Percentiles rank a stretch among this genome's conserved stretches.
These are phyloP conservation scores for Triplophysa tibetana DNA, from an alignment of 2,113 vertebrate species.

Conservation along the genomic window DNA sequence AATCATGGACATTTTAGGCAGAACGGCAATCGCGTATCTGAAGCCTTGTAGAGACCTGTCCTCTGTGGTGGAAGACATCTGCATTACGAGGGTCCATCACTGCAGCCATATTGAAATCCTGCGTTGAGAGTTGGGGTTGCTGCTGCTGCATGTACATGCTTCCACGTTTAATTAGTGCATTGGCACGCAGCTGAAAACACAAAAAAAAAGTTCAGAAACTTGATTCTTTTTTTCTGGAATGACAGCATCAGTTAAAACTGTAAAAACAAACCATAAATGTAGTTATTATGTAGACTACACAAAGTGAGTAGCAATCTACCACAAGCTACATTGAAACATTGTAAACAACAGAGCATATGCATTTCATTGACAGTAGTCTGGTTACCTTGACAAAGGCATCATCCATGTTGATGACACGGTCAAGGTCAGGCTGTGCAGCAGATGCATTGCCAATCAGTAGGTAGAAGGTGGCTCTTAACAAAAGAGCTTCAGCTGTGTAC, in stretches of 20 bases:
- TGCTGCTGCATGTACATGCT: constrained; percentile 99
- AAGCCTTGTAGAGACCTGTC: constrained; percentile 77
- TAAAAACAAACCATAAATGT: too few relatives aligned
- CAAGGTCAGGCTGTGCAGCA: constrained; percentile 92
- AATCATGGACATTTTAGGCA: not conserved
- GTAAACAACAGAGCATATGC: too few relatives aligned
- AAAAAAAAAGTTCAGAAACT: not conserved
- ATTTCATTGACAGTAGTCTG: not conserved
- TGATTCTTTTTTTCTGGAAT: not conserved
- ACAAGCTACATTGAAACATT: too few relatives aligned
- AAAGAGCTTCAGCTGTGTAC: constrained; percentile 90
- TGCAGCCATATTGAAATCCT: constrained; percentile 96
- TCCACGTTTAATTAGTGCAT: constrained; percentile 95
- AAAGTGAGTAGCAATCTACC: too few relatives aligned
- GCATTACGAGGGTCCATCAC: constrained; percentile 91
- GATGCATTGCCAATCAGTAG: constrained; percentile 94
- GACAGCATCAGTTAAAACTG: not conserved
- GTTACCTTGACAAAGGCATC: constrained; percentile 92
- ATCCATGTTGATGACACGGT: constrained; percentile 93
- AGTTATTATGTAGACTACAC: too few relatives aligned
- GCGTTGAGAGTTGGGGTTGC: constrained; percentile 87
- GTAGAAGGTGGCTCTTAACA: constrained; percentile 96
- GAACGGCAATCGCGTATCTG: not conserved
- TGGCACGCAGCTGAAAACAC: constrained; percentile 81
- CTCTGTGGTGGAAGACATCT: constrained; percentile 97